Evolutionary conservation across 2,113 vertebrate genomes (phyloP), one percentile per base, ranked within the genome.

Genomic region (Corythoichthys haematopterus): DNA sequence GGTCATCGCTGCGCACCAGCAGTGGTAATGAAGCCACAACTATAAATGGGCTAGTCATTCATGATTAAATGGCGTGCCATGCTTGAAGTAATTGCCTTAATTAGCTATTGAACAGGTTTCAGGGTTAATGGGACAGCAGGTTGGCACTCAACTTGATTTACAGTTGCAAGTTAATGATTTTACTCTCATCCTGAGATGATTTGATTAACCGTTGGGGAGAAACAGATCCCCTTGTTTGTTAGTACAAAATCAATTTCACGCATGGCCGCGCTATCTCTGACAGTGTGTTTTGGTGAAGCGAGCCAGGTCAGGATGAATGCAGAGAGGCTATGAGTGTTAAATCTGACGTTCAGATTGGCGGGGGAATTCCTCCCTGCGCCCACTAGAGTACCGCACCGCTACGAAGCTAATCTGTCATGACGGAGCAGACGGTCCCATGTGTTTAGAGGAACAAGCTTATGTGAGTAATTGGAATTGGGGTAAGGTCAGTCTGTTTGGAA

Each of bases 171-270:
- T 91, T 95, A 96, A 97, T 94, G 94, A 94, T 96, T 95, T 93
- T 91, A 88, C 94, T 91, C 93, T 93, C 94, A 93, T 94, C 93
- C 93, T 93, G 92, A 93, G 95, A 93, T 97, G 92, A 97, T 95
- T 96, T 96, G 94, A 94, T 94, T 95, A 95, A 93, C 91, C 91
- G 92, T 92, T 83, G 67, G 91, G 91, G 92, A 87, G 90, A 93
- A 95, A 94, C 91, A 92, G 93, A 95, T 94, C 85, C 83, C 78
- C 84, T 84, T 90, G 94, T 94, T 95, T 97, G 93, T 94, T 96
- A 94, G 94, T 95, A 95, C 93, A 95, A 95, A 98, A 96, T 96
- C 95, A 96, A 98, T 97, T 97, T 98, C 95, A 98, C 93, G 94
- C 91, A 88, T 93, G 93, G 90, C 90, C 94, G 92, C 89, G 84